phyloP scores from a whole-genome alignment of 2,113 vertebrate genomes.

The Callospermophilus lateralis region DNA sequence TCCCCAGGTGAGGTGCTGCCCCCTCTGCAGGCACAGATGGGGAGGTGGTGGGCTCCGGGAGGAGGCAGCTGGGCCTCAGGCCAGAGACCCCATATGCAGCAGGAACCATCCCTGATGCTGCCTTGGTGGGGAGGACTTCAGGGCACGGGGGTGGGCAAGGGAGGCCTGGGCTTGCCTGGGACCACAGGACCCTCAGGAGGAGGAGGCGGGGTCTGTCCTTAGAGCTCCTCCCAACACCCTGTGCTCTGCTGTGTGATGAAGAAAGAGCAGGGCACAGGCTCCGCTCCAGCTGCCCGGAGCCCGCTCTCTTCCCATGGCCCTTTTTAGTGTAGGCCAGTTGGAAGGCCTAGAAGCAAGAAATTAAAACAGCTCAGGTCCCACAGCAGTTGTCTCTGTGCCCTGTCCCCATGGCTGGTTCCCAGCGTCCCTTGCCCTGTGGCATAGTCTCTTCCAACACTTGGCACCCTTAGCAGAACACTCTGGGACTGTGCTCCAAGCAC shows the following conservation, averaged over 20 bases:
- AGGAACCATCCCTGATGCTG: too few relatives aligned
- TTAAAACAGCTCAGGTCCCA: rapidly evolving
- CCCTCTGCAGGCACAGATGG: neutral
- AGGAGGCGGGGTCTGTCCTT: too few relatives aligned
- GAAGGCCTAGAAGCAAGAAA: neutral
- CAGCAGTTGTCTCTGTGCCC: neutral
- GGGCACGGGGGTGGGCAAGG: neutral
- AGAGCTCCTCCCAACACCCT: too few relatives aligned
- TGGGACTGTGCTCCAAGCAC: rapidly evolving
- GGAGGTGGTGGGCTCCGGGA: neutral
- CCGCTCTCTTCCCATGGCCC: rapidly evolving
- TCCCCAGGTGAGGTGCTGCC: neutral
- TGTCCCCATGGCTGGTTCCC: rapidly evolving
- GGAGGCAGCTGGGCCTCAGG: neutral
- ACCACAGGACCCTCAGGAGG: neutral
- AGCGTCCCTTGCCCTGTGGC: rapidly evolving
- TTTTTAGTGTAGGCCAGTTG: too few relatives aligned
- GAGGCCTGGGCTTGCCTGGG: neutral
- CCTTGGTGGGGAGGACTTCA: too few relatives aligned
- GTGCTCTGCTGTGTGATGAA: too few relatives aligned
- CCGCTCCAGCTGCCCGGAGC: too few relatives aligned
- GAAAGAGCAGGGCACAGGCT: too few relatives aligned
- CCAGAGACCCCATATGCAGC: too few relatives aligned
- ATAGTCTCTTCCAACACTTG: neutral
- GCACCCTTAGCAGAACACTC: rapidly evolving